Base-by-base conservation (phyloP, 2,888 invertebrate genomes). In the Dorcus parallelipipedus region DNA sequence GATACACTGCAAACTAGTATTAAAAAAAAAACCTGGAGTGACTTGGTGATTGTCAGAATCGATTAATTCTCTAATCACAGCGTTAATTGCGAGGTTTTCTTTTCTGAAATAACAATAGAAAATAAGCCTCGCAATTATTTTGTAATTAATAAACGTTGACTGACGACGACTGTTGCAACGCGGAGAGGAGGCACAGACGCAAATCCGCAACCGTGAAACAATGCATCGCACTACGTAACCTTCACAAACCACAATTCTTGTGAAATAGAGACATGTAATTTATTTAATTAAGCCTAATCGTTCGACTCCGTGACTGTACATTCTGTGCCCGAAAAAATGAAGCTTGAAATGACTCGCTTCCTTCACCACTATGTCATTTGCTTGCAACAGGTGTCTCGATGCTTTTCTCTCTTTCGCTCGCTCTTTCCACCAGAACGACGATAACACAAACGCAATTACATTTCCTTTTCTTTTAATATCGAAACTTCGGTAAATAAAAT, bases 221-320 rank as follows among this genome's bases (percentile, higher is more conserved):
- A 45, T 45, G 45, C 17, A 45, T 45, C 45, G 45, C 45, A 45
- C 45, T 45, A 45, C 14, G 45, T 65, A 71, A 67, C 72, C 71
- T 73, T 72, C 71, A 69, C 65, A 68, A 71, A 71, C 74, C 72
- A 69, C 75, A 73, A 69, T 76, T 76, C 74, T 73, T 71, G 73
- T 70, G 74, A 74, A 75, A 76, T 76, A 71, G 74, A 76, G 75
- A 76, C 75, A 73, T 76, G 74, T 75, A 77, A 77, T 76, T 76
- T 76, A 74, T 72, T 75, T 76, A 76, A 77, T 77, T 77, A 76
- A 76, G 71, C 73, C 74, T 76, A 77, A 76, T 77, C 73, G 75
- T 69, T 70, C 73, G 71, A 71, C 74, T 76, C 75, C 75, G 77
- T 76, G 76, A 75, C 76, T 74, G 71, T 70, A 48, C 14, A 61